Base-by-base conservation (phyloP, 2,113 vertebrate species). In the Oceanites oceanicus region DNA sequence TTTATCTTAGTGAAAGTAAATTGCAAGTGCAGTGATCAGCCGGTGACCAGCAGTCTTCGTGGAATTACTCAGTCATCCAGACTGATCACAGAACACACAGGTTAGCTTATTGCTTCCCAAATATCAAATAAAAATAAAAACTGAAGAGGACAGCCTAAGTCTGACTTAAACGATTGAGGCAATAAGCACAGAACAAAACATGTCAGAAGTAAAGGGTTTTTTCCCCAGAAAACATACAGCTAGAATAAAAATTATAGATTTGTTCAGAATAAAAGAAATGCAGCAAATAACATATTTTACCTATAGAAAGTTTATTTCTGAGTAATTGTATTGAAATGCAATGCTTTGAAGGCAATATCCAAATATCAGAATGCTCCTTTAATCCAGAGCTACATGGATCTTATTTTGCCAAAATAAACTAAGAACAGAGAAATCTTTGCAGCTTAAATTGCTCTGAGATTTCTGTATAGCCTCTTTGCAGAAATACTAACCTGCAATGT, bases 371-470 rank as follows among this genome's bases (percentile, higher is more conserved):
- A 73, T n/a, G 49, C 19, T 92, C 12, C 82, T 77, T 78, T 84
- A 74, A 88, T 80, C 71, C 21, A 84, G 26, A 94, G 19, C 22
- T 81, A 56, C 52, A 71, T n/a, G 36, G 40, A 83, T 65, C 72
- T 78, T 90, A 80, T 84, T 91, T 91, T 93, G 72, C 52, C 84
- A 83, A 86, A 95, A 67, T 56, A 86, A 90, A 50, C 29, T 52
- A 76, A 75, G 62, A 88, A 79, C 2, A 63, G 62, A 93, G 30
- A 71, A 78, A 90, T 93, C 36, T 67, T 59, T 72, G 52, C 7
- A 1, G 52, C 30, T 71, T 68, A 81, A 84, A 84, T 49, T 91
- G 86, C 61, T 77, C 67, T 92, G 88, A 95, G 83, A 81, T 56
- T 88, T 95, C 76, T 65, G 29, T 22, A 45, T 5, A 89, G 62